These are phyloP conservation scores for Dromiciops gliroides DNA, from an alignment of 2,113 vertebrate genomes.

Conservation along the genomic window DNA sequence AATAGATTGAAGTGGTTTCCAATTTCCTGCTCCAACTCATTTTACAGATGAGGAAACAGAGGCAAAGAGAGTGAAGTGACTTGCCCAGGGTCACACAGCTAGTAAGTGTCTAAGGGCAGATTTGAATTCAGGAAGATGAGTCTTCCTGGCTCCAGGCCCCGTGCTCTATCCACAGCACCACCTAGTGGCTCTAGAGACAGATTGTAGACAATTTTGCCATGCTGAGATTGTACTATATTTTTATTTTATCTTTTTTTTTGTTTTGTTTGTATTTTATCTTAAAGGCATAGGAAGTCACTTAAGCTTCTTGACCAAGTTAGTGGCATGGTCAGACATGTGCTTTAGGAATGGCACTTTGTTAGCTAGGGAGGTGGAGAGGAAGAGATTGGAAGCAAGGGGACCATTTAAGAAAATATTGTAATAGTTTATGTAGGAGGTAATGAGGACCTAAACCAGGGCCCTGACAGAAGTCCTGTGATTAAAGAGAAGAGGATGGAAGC, in stretches of 20 bases:
- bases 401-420: neutral
- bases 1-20: neutral
- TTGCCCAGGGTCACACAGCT: neutral
- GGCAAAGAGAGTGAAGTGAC: neutral
- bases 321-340: neutral
- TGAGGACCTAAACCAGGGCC: neutral
- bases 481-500: neutral
- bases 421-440: neutral
- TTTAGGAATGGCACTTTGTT: neutral
- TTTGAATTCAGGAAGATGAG: neutral
- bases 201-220: neutral
- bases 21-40: neutral
- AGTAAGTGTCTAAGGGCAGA: neutral
- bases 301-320: neutral
- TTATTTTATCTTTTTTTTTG: neutral
- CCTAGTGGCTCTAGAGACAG: neutral
- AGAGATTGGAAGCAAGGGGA: neutral
- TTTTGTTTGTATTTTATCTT: neutral
- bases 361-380: neutral
- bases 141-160: neutral
- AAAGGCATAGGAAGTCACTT: neutral
- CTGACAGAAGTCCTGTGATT: neutral
- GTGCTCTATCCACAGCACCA: neutral
- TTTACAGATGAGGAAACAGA: neutral
- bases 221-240: neutral